These are phyloP conservation scores for Spizaetus ornatus DNA, from an alignment of 2,113 vertebrate genomes.

Conservation along the genomic window DNA sequence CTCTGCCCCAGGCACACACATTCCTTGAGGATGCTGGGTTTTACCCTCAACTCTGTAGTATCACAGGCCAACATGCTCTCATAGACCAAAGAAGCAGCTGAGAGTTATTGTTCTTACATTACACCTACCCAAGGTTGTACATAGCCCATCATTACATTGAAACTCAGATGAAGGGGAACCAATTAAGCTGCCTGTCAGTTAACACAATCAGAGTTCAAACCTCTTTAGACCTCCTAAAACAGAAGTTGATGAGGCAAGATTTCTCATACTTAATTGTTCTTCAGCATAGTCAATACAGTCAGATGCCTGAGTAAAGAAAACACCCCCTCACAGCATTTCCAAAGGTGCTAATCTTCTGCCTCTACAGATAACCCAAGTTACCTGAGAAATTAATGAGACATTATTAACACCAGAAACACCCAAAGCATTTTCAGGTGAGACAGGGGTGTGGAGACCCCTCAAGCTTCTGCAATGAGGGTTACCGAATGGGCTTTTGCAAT, in stretches of 20 bases:
- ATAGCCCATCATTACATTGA: background rate
- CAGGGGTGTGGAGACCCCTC: background rate
- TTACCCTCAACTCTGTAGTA: background rate
- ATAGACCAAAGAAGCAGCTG: background rate
- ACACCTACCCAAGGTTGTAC: background rate
- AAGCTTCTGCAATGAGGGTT: background rate
- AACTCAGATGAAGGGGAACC: background rate
- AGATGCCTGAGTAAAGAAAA: background rate
- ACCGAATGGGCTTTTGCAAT: background rate
- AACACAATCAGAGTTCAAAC: background rate
- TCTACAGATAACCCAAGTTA: background rate
- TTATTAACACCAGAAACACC: background rate
- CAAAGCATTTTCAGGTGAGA: background rate
- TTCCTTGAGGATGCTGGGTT: background rate
- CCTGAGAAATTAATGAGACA: background rate
- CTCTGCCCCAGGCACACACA: background rate
- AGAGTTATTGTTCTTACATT: background rate
- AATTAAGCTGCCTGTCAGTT: background rate
- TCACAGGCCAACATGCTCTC: background rate
- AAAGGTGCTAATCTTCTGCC: background rate
- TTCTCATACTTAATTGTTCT: background rate
- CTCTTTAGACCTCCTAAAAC: background rate
- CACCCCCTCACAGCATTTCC: background rate
- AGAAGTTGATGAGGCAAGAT: background rate
- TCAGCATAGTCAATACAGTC: background rate